Evolutionary conservation across 2,888 invertebrate genomes (phyloP), one percentile per base, ranked within the genome.

Genomic region (Caenorhabditis angaria): DNA sequence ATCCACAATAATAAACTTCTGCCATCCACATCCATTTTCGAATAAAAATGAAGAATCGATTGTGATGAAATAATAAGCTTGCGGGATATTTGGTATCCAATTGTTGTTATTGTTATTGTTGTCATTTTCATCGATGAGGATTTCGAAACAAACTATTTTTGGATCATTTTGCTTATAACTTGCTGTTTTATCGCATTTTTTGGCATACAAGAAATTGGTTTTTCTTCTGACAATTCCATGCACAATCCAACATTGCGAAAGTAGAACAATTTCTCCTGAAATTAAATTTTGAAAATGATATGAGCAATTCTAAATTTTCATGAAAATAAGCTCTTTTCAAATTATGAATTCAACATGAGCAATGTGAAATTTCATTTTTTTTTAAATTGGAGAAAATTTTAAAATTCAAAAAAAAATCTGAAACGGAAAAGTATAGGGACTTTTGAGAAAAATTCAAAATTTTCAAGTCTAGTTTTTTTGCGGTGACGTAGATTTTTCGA

Each of bases 191-290:
- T 41, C 18, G 3, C 41, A 18, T 41, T 65, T 55, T 4, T 41
- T 6, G 0, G 59, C 70, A 18, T 59, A 55, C 0, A 62, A 24
- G 25, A 70, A 70, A 12, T 62, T 54, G 1, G 65, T 56, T 48
- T 70, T 70, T 27, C 47, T 27, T 22, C 48, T 54, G 6, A 65
- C 25, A 2, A 18, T 22, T 18, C 61, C 65, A 14, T 51, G 22
- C 1, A 35, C 12, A 54, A 61, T 56, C 61, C 61, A 70, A 47
- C 65, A 61, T 27, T 70, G 65, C 0, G 55, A 51, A 0, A 70
- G 22, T 1, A 68, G 53, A 0, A 66, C 50, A n/a, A 22, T 20
- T 20, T 54, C 50, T 10, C 35, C 66, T 66, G 41, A n/a, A n/a
- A n/a, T n/a, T n/a, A n/a, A n/a, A n/a, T n/a, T n/a, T n/a, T n/a